A percentile compares a stretch with the other conserved stretches of the same genome.
Evolutionary conservation across 2,888 invertebrate genomes (phyloP).

Genomic region (Allacma fusca): DNA sequence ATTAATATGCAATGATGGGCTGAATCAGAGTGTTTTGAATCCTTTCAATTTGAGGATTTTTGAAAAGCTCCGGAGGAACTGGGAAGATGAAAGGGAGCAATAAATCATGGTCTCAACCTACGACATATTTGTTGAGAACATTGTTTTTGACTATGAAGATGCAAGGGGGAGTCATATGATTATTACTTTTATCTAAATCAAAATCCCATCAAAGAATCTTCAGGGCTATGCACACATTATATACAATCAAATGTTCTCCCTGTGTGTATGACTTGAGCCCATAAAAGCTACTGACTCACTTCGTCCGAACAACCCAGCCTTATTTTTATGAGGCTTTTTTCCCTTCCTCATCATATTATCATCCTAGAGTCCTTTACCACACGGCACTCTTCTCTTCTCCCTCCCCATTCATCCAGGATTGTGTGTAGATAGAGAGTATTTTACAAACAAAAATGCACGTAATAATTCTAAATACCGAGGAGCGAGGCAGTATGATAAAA

Average conservation of each 20-base stretch:
- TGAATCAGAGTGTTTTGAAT: too few species aligned
- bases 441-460: conserved; percentile 15
- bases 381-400: too few species aligned
- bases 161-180: conserved; percentile 21
- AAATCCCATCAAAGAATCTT: conserved; percentile 34
- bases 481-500: neutral
- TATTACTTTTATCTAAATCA: conserved; percentile 36
- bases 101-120: conserved; percentile 10
- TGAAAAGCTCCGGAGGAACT: neutral
- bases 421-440: neutral
- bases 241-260: too few species aligned
- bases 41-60: too few species aligned
- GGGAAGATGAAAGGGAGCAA: conserved; percentile 5
- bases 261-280: too few species aligned
- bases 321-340: too few species aligned
- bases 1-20: conserved; percentile 20
- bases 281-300: too few species aligned
- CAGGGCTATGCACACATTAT: too few species aligned
- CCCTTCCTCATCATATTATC: too few species aligned
- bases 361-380: too few species aligned
- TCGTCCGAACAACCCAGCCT: too few species aligned
- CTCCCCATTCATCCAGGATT: too few species aligned
- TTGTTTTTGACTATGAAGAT: conserved; percentile 16
- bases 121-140: conserved; percentile 21
- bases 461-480: conserved; percentile 1